Percentiles rank a stretch among this genome's conserved stretches.
Evolutionary conservation across 2,888 invertebrate genomes (phyloP).

Genomic region (Hemicrepidius hirtus): DNA sequence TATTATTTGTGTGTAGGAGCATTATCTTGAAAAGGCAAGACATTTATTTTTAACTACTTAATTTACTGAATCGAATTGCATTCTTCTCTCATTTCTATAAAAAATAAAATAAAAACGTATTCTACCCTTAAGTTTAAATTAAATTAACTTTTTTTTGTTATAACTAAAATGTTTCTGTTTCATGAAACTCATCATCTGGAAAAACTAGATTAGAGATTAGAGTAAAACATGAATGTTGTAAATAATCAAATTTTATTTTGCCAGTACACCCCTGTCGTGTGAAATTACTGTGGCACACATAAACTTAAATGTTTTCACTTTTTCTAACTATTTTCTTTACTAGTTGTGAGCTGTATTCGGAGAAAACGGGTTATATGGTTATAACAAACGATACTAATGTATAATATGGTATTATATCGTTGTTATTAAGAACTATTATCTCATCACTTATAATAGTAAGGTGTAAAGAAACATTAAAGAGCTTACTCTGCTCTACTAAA

Average conservation of each 20-base stretch:
- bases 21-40: no score
- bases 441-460: no score
- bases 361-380: constrained; percentile 54
- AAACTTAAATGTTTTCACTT: constrained; percentile 21
- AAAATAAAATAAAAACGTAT: no score
- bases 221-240: neutral
- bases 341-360: constrained; percentile 53
- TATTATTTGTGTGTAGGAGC: no score
- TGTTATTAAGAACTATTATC: constrained; percentile 31
- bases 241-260: no score
- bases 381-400: constrained; percentile 38
- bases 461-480: constrained; percentile 29
- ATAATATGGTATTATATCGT: constrained; percentile 42
- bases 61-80: no score
- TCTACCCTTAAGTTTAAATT: no score
- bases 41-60: no score
- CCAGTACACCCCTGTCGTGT: constrained; percentile 12
- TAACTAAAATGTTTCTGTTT: no score
- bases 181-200: no score
- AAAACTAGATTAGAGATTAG: neutral
- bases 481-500: constrained; percentile 11
- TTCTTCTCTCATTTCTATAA: no score
- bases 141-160: no score
- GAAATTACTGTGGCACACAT: constrained; percentile 7
- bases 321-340: constrained; percentile 38